phyloP scores from a whole-genome alignment of 2,888 invertebrate genomes.

The Lepidochitona cinerea region DNA sequence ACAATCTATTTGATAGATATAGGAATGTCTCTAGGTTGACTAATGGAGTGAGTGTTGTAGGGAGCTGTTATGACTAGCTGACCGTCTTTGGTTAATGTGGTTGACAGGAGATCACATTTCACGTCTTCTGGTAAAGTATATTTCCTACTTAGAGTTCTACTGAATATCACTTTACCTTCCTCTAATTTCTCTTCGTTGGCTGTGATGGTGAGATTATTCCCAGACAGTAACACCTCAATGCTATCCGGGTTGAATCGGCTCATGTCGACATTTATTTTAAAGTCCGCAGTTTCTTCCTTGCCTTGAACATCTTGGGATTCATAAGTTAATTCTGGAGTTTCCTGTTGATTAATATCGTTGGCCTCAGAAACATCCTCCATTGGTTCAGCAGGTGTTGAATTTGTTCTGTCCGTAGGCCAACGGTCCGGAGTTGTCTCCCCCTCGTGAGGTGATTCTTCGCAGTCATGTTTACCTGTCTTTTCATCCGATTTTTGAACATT shows the following conservation, averaged over 20 bases:
- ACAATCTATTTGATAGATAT: background rate
- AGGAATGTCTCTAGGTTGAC: background rate
- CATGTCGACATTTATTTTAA: background rate
- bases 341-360: too few species aligned
- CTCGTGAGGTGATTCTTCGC: too few species aligned
- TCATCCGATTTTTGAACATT: too few species aligned
- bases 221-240: background rate
- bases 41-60: background rate
- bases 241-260: background rate
- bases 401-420: too few species aligned
- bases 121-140: background rate
- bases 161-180: background rate
- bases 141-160: background rate
- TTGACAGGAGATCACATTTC: background rate
- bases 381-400: too few species aligned
- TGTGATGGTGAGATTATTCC: background rate
- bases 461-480: too few species aligned
- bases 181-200: background rate
- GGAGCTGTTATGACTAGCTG: background rate
- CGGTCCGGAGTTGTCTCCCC: too few species aligned
- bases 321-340: too few species aligned
- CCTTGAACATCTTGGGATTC: too few species aligned
- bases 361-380: too few species aligned
- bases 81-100: background rate
- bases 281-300: too few species aligned